Evolutionary conservation across 2,797 vertebrate species (phyloP), one percentile per base, ranked within the genome.

Genomic region (Sphenodon punctatus): DNA sequence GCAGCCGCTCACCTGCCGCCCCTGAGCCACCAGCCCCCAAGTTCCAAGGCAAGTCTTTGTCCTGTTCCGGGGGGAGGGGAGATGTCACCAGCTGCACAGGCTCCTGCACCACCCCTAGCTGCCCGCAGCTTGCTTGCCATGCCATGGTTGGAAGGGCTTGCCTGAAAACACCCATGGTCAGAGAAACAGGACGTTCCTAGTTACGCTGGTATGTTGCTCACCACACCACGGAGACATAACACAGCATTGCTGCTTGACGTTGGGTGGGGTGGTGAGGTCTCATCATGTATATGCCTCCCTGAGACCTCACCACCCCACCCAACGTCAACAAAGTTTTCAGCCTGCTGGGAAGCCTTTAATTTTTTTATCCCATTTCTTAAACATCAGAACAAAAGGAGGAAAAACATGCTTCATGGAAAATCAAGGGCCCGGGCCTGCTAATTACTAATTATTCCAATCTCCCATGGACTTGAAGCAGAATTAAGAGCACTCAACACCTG

Each of bases 11-110:
- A 8, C 16, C 8, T 9, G 17, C 64, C 25, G 41, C 16, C 17
- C 8, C 56, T 30, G 7, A 30, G 20, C n/a, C 36, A 65, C 41
- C 42, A 14, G n/a, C n/a, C n/a, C n/a, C 19, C 14, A 5, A 20
- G 20, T 17, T 3, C 9, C 3, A 3, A 38, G 23, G 10, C n/a
- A 36, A 3, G 19, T 19, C 2, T 3, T 42, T 15, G 34, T 10
- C 2, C 10, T 36, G 22, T 51, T 66, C 58, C 22, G 74, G 70
- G 70, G 82, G 82, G 82, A 72, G 12, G 7, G 4, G 32, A 41
- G 22, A 43, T 2, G 13, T n/a, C 10, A 34, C 1, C 5, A 3
- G 14, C 6, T 42, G 17, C 7, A 4, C 9, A 2, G 2, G 22
- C 36, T 23, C 20, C 15, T 10, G 36, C 23, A 82, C 49, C n/a